These are phyloP conservation scores for Drosophila aldrichi DNA, from an alignment of 2,888 invertebrate genomes.

Conservation along the genomic window DNA sequence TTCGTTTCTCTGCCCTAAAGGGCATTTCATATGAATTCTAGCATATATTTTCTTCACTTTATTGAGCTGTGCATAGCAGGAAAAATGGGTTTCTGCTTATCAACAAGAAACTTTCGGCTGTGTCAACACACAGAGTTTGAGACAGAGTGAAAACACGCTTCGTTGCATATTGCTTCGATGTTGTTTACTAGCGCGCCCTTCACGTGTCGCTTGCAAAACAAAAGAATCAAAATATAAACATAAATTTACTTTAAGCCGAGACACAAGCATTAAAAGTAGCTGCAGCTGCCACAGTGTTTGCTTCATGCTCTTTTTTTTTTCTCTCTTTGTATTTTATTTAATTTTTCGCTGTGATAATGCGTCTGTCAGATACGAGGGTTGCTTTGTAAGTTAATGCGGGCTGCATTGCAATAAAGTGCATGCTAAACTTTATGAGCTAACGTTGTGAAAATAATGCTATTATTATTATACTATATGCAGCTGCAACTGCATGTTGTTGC, in stretches of 20 bases:
- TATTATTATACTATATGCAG: constrained; percentile 4
- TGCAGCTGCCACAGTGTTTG: constrained; percentile 7
- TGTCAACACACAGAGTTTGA: constrained; percentile 26
- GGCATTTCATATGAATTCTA: neutral
- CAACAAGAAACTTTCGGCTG: constrained; percentile 24
- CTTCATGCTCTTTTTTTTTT: neutral
- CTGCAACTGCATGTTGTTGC: constrained; percentile 11
- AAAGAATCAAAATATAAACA: constrained; percentile 61
- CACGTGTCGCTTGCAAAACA: constrained; percentile 10
- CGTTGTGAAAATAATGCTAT: constrained; percentile 12
- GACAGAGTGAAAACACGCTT: constrained; percentile 31
- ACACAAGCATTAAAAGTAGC: constrained; percentile 28
- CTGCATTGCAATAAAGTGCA: constrained; percentile 53
- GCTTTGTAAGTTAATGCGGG: constrained; percentile 37
- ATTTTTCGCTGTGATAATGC: constrained; percentile 10
- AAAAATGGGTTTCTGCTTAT: constrained; percentile 28
- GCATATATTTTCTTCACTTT: constrained; percentile 14
- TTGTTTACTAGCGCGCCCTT: neutral
- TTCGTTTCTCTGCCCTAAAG: neutral
- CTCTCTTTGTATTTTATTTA: constrained; percentile 6
- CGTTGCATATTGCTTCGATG: constrained; percentile 53
- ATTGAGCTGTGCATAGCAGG: constrained; percentile 7
- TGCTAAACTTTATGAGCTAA: constrained; percentile 41
- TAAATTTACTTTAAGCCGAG: constrained; percentile 56
- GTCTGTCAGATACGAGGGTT: constrained; percentile 23